phyloP scores from a whole-genome alignment of 2,113 vertebrate species.

The Abramis brama region DNA sequence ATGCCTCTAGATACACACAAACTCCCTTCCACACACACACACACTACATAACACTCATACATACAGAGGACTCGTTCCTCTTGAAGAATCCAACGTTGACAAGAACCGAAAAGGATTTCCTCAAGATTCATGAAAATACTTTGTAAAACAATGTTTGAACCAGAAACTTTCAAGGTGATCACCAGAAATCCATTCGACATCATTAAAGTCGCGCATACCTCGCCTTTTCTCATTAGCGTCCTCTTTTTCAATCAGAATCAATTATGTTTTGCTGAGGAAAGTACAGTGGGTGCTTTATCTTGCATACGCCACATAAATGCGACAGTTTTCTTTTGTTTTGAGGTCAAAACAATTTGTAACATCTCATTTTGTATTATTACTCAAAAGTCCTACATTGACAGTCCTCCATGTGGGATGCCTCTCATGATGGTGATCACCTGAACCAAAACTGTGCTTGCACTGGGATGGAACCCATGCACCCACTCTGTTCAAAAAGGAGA shows the following conservation, averaged over 20 bases:
- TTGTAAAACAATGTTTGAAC: slow-evolving; percentile 66
- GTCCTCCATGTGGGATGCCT: not conserved
- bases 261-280: slow-evolving; percentile 7
- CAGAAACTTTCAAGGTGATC: slow-evolving; percentile 87
- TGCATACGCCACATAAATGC: not conserved
- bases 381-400: not conserved
- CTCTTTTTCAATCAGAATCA: slow-evolving; percentile 1
- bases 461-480: slow-evolving; percentile 79
- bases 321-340: not conserved
- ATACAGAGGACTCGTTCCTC: slow-evolving; percentile 62
- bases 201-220: slow-evolving; percentile 47
- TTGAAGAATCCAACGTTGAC: slow-evolving; percentile 55
- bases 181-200: slow-evolving; percentile 57
- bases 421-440: slow-evolving; percentile 35
- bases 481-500: slow-evolving; percentile 93
- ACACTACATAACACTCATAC: slow-evolving; percentile 60
- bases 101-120: slow-evolving; percentile 50
- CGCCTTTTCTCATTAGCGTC: slow-evolving; percentile 43
- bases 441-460: slow-evolving; percentile 54
- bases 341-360: not conserved
- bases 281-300: not conserved
- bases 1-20: slow-evolving; percentile 85
- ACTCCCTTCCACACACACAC: slow-evolving; percentile 59
- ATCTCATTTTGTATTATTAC: slow-evolving; percentile 4
- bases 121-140: slow-evolving; percentile 55